A percentile compares a stretch with the other conserved stretches of the same genome.
phyloP scores from a whole-genome alignment of 2,888 invertebrate genomes.

The Serrognathus titanus region DNA sequence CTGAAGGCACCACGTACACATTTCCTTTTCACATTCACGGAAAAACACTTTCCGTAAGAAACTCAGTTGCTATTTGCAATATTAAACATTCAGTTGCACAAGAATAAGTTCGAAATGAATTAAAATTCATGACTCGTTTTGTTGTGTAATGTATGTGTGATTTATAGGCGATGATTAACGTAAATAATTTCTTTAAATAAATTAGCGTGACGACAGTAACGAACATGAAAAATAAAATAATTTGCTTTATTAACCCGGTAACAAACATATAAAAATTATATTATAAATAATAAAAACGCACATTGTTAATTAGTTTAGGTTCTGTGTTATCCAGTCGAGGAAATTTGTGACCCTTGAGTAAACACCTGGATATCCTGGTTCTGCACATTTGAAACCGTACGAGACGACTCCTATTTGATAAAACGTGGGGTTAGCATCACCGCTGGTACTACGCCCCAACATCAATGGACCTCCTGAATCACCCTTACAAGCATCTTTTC shows the following conservation, averaged over 20 bases:
- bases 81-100: too few species aligned
- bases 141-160: too few species aligned
- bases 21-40: too few species aligned
- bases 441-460: slow-evolving; percentile 36
- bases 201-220: background rate
- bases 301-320: slow-evolving; percentile 29
- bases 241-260: background rate
- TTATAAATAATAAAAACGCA: background rate
- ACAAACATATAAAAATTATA: background rate
- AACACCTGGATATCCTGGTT: slow-evolving; percentile 61
- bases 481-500: slow-evolving; percentile 73
- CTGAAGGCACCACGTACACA: too few species aligned
- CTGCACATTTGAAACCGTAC: slow-evolving; percentile 63
- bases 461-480: slow-evolving; percentile 83
- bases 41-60: too few species aligned
- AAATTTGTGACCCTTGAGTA: slow-evolving; percentile 61
- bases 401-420: slow-evolving; percentile 68
- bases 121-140: too few species aligned
- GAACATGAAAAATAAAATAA: background rate
- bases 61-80: too few species aligned
- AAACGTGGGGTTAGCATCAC: slow-evolving; percentile 30
- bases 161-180: too few species aligned
- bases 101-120: too few species aligned
- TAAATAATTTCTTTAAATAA: too few species aligned
- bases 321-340: slow-evolving; percentile 58